A percentile compares a stretch with the other conserved stretches of the same genome.
Conservation (phyloP, 2,888 invertebrate genomes). For the Aleiodes leptofemur region DNA sequence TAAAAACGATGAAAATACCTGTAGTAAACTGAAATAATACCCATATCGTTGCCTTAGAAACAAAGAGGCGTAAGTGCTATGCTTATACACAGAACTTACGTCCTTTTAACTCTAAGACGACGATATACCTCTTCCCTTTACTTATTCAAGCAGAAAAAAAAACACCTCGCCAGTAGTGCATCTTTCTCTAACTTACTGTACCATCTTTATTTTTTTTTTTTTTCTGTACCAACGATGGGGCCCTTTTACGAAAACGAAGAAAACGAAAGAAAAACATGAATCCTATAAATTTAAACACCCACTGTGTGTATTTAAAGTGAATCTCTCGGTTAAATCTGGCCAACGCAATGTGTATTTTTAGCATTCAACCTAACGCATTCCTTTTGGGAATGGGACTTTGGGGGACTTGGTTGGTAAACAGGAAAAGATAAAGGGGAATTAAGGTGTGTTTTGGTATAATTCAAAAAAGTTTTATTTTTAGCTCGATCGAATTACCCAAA, state of each 20-base stretch:
- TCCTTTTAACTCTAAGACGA: too few species aligned
- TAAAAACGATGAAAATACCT: conserved; percentile 2
- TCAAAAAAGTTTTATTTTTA: not conserved
- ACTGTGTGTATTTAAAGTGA: conserved; percentile 15
- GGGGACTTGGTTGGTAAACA: conserved; percentile 10
- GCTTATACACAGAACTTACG: too few species aligned
- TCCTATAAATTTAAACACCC: conserved; percentile 31
- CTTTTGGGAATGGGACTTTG: conserved; percentile 26
- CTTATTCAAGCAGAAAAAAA: not conserved
- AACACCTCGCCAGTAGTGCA: not conserved
- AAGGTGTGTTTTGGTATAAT: conserved; percentile 25
- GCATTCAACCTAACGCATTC: conserved; percentile 40
- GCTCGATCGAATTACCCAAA: not conserved
- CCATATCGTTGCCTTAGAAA: too few species aligned
- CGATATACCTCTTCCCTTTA: conserved; percentile 5
- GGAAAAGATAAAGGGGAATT: conserved; percentile 19
- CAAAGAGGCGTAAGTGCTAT: too few species aligned
- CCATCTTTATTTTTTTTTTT: not conserved
- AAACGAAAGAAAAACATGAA: conserved; percentile 10
- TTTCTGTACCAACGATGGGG: not conserved
- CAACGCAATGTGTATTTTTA: conserved; percentile 59
- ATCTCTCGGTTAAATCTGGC: conserved; percentile 53
- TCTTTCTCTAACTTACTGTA: too few species aligned
- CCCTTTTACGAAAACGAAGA: not conserved
- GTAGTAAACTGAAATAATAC: conserved; percentile 12